These are phyloP conservation scores for Steromphala cineraria DNA, from an alignment of 2,888 invertebrate genomes.

Conservation along the genomic window DNA sequence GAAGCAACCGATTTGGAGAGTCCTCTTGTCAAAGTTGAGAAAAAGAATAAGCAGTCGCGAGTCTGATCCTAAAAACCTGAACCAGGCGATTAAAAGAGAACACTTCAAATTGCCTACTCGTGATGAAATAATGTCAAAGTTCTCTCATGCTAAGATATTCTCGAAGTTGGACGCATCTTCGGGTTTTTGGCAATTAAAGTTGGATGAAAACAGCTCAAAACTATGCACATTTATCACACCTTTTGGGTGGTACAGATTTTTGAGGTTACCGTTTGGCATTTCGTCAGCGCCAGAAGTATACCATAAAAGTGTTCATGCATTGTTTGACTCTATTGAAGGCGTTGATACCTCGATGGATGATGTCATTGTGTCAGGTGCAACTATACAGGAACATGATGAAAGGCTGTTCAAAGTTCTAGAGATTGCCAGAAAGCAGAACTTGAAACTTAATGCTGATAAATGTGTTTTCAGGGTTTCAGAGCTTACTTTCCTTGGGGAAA, in stretches of 20 bases:
- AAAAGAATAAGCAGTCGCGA: not conserved
- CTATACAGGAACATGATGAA: conserved; percentile 21
- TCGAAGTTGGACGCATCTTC: conserved; percentile 38
- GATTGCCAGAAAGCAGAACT: conserved; percentile 11
- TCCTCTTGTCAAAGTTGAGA: conserved; percentile 24
- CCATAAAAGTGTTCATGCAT: conserved; percentile 26
- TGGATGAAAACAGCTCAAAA: conserved; percentile 32
- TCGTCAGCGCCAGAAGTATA: conserved; percentile 37
- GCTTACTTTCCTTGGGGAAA: conserved; percentile 33
- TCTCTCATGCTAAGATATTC: conserved; percentile 37
- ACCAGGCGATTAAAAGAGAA: conserved; percentile 37
- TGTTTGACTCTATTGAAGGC: conserved; percentile 26
- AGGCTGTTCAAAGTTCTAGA: conserved; percentile 19
- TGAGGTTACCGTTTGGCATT: conserved; percentile 26
- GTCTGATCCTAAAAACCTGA: conserved; percentile 36
- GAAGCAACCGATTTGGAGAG: conserved; percentile 26
- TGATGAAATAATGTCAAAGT: conserved; percentile 37
- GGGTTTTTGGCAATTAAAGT: conserved; percentile 42
- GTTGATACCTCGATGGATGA: conserved; percentile 35
- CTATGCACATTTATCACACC: conserved; percentile 41
- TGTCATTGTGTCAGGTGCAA: conserved; percentile 23
- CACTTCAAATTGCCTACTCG: conserved; percentile 24
- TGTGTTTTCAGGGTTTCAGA: conserved; percentile 27
- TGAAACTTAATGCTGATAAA: conserved; percentile 33
- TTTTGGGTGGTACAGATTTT: conserved; percentile 36